phyloP scores from a whole-genome alignment of 2,888 invertebrate species.

The Odontomyia ornata region DNA sequence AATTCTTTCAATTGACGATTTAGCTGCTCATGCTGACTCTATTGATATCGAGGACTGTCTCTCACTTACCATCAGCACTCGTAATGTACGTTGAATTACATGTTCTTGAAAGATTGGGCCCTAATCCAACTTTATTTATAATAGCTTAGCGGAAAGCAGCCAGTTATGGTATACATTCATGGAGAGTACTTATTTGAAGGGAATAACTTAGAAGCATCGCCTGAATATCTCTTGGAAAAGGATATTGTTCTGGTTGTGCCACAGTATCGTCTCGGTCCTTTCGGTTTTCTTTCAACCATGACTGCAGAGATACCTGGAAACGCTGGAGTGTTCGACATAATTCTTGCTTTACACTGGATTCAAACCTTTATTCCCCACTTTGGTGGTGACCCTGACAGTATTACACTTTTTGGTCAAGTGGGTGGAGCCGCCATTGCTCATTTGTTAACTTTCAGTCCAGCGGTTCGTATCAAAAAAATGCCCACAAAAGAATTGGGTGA shows the following conservation, averaged over 20 bases:
- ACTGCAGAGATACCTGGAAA: conserved; percentile 67
- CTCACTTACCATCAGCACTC: conserved; percentile 59
- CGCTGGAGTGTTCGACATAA: conserved; percentile 66
- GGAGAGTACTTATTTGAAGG: conserved; percentile 63
- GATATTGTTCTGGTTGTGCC: conserved; percentile 65
- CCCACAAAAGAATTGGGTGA: too few species aligned
- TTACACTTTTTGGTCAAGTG: conserved; percentile 68
- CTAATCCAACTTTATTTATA: neutral
- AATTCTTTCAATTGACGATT: conserved; percentile 52
- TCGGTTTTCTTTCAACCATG: conserved; percentile 67
- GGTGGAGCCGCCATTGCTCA: conserved; percentile 67
- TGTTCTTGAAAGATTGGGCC: neutral
- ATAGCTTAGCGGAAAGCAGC: conserved; percentile 55
- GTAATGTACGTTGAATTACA: conserved; percentile 53
- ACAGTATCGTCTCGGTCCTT: conserved; percentile 66
- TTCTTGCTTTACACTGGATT: conserved; percentile 66
- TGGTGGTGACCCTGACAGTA: conserved; percentile 65
- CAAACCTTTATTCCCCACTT: conserved; percentile 65
- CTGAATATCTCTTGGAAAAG: conserved; percentile 64
- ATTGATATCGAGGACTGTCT: conserved; percentile 61
- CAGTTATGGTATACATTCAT: conserved; percentile 64
- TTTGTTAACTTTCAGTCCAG: conserved; percentile 63
- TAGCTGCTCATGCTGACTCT: conserved; percentile 43
- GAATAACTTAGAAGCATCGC: conserved; percentile 61
- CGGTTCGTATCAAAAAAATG: conserved; percentile 53